Conservation (phyloP, 2,113 vertebrate species). For the Phocoena phocoena region DNA sequence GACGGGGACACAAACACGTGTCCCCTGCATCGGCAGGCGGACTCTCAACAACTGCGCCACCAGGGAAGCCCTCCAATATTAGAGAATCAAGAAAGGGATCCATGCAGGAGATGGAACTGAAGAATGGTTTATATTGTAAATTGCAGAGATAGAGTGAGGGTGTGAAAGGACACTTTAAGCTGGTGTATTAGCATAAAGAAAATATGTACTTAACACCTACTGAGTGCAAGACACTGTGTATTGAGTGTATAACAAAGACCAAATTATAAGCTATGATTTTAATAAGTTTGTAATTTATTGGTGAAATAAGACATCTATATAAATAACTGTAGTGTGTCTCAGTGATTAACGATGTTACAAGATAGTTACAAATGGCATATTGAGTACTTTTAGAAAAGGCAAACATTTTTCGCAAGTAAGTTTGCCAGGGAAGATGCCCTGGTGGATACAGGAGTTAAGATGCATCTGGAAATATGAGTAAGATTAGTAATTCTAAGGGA, state of each 20-base stretch:
- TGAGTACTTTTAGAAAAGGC: neutral
- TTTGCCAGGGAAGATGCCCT: no score
- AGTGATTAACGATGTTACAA: neutral
- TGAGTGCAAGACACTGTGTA: accelerated
- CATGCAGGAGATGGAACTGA: neutral
- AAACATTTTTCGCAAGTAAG: neutral
- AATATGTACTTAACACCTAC: neutral
- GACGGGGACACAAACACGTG: no score
- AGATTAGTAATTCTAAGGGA: no score
- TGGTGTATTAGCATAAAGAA: neutral
- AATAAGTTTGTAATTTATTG: neutral
- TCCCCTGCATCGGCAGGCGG: no score
- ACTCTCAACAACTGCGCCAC: no score
- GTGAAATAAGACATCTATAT: neutral
- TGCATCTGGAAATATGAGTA: neutral
- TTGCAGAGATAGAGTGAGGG: neutral
- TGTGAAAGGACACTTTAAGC: neutral
- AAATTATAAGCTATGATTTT: neutral
- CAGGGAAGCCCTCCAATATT: neutral
- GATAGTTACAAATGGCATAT: no score
- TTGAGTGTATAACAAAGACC: neutral
- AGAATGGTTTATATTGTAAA: neutral
- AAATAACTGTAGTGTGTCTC: neutral
- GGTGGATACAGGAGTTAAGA: neutral
- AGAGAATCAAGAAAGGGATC: neutral